Evolutionary conservation across 37 sponge, comb jelly and placozoan species (phyloP).

Genomic region (Diacarnus erythraeanus): DNA sequence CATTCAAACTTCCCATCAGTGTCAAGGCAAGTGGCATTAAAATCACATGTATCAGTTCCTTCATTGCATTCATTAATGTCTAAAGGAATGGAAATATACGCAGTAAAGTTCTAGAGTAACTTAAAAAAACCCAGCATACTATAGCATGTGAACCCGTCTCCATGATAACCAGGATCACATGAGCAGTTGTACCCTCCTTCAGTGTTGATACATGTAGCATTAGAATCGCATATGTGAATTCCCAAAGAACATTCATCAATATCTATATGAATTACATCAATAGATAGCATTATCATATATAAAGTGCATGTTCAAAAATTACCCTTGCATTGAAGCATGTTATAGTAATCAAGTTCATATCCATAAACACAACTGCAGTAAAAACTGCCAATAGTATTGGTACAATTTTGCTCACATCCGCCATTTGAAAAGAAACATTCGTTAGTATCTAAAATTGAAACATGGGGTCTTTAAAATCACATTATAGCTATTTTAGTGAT

Average conservation of each 20-base stretch:
- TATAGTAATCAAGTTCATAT: conserved; percentile 1
- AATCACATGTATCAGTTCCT: no score
- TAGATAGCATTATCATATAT: background rate
- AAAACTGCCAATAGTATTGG: conserved; percentile 29
- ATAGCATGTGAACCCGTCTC: background rate
- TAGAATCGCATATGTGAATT: no score
- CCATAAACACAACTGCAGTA: conserved; percentile 26
- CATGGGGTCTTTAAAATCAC: background rate
- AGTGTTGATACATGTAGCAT: background rate
- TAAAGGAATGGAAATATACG: no score
- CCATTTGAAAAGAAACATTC: conserved; percentile 31
- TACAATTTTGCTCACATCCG: conserved; percentile 38
- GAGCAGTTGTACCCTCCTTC: conserved; percentile 5
- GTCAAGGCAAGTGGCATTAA: no score
- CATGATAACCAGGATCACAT: conserved; percentile 18
- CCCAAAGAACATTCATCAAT: background rate
- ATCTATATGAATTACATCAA: background rate
- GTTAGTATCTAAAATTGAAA: conserved; percentile 9
- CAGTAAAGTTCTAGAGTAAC: no score
- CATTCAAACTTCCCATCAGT: no score
- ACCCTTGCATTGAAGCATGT: background rate
- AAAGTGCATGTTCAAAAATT: background rate
- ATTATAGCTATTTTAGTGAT: background rate
- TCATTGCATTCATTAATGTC: no score
- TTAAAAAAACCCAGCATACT: conserved; percentile 34